Evolutionary conservation across 2,888 invertebrate species (phyloP), one percentile per base, ranked within the genome.

Genomic region (Cactoblastis cactorum): DNA sequence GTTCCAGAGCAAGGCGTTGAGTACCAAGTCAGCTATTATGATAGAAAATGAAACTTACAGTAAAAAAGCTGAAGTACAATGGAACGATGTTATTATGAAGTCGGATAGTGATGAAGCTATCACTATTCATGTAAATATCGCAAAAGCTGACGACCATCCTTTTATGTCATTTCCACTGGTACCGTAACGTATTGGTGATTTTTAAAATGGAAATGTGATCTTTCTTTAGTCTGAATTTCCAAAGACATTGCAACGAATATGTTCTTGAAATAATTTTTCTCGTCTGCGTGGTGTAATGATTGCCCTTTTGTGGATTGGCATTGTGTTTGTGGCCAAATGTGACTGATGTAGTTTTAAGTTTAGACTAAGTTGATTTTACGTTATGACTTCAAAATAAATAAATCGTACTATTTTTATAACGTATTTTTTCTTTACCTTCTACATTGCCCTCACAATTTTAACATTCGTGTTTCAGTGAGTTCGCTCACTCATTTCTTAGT

Each of bases 51-150:
- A 88, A 62, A 71, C 80, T 0, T 89, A 88, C 45, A 83, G 87
- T 6, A 90, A 88, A 64, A 88, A 88, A 59, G 87, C 88, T 0
- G 88, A 90, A 59, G 80, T 89, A 0, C 87, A 89, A 60, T 89
- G 88, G 86, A 85, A 80, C 49, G 88, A 90, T 57, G 75, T 85
- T 0, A 72, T 86, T 1, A 72, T 86, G 72, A 88, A 88, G 55
- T 77, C 87, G 0, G 87, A 88, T n/a, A 77, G 63, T 9, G 88
- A 89, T 53, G 89, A 89, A 68, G 81, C 89, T 8, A 86, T 89
- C 15, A 89, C 88, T 1, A 88, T 89, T 34, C 89, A 89, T 57
- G 89, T 89, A 0, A 87, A 87, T 56, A 86, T 89, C 46, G 81
- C 77, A 1, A 87, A 84, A 69, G 71, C 84, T 33, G 80, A 83